Percentiles rank a stretch among this genome's conserved stretches.
Conservation (phyloP, 1,140 invertebrate species). For the Hyphantria cunea region DNA sequence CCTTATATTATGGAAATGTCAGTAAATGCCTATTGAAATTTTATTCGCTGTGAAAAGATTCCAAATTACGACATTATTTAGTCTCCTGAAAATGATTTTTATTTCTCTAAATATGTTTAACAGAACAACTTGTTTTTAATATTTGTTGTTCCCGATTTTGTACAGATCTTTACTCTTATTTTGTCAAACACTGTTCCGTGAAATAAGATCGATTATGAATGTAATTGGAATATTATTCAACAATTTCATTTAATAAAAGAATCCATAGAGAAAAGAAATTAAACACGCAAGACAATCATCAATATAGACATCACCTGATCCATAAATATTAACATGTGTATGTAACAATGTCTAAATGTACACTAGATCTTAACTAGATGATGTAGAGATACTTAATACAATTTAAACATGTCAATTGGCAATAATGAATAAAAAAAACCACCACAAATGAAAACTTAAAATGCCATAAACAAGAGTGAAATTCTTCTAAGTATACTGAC, state of each 20-base stretch:
- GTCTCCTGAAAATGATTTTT: background rate
- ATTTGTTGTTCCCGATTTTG: background rate
- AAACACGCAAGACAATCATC: background rate
- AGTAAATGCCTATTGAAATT: background rate
- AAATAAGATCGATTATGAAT: background rate
- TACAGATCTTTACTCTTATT: background rate
- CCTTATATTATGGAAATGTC: background rate
- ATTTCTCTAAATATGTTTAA: background rate
- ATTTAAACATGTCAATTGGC: constrained; percentile 17
- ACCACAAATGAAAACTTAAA: constrained; percentile 37
- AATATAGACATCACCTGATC: background rate
- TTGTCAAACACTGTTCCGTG: background rate
- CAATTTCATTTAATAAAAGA: background rate
- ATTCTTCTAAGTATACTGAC: constrained; percentile 46
- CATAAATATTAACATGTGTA: background rate
- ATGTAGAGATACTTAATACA: constrained; percentile 15
- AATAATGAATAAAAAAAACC: constrained; percentile 27
- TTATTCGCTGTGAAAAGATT: background rate
- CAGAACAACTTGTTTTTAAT: background rate
- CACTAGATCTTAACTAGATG: constrained; percentile 16
- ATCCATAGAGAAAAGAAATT: background rate
- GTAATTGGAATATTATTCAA: background rate
- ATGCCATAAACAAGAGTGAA: constrained; percentile 42
- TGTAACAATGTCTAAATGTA: too few species aligned
- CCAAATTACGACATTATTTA: background rate